These are phyloP conservation scores for Acronicta leporina DNA, from an alignment of 2,888 invertebrate species.

Conservation along the genomic window DNA sequence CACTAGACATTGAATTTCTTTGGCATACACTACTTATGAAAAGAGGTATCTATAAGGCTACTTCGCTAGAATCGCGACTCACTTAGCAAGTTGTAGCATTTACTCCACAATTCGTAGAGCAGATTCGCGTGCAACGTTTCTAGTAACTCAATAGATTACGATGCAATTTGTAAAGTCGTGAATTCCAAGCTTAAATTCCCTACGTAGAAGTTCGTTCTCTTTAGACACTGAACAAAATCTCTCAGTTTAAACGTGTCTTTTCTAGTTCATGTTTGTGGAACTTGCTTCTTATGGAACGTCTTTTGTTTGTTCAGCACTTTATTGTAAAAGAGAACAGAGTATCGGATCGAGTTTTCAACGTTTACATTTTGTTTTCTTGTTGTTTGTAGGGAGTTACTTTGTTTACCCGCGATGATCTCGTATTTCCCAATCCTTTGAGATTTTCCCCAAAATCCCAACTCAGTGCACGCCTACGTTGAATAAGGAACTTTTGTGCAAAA, in stretches of 20 bases:
- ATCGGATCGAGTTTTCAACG: conserved; percentile 25
- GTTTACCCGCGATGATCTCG: not conserved
- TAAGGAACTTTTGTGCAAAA: too few species aligned
- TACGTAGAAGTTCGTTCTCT: conserved; percentile 31
- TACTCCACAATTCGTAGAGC: not conserved
- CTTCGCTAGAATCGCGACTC: too few species aligned
- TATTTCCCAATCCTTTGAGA: too few species aligned
- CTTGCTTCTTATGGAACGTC: conserved; percentile 23
- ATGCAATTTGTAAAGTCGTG: conserved; percentile 18
- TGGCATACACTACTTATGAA: too few species aligned
- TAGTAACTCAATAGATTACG: conserved; percentile 1
- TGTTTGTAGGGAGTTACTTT: conserved; percentile 6
- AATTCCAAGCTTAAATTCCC: conserved; percentile 31
- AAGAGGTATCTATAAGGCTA: too few species aligned
- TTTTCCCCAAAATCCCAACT: not conserved
- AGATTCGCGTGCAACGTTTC: not conserved
- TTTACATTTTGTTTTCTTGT: conserved; percentile 9
- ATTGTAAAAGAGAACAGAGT: conserved; percentile 21
- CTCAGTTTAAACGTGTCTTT: conserved; percentile 35
- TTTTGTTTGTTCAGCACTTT: conserved; percentile 39
- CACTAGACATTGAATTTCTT: too few species aligned
- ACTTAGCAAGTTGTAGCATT: not conserved
- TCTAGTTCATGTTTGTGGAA: conserved; percentile 40
- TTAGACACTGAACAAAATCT: conserved; percentile 28
- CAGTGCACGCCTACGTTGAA: too few species aligned